These are phyloP conservation scores for Grammatotria lemairii DNA, from an alignment of 2,113 vertebrate species.

Conservation along the genomic window DNA sequence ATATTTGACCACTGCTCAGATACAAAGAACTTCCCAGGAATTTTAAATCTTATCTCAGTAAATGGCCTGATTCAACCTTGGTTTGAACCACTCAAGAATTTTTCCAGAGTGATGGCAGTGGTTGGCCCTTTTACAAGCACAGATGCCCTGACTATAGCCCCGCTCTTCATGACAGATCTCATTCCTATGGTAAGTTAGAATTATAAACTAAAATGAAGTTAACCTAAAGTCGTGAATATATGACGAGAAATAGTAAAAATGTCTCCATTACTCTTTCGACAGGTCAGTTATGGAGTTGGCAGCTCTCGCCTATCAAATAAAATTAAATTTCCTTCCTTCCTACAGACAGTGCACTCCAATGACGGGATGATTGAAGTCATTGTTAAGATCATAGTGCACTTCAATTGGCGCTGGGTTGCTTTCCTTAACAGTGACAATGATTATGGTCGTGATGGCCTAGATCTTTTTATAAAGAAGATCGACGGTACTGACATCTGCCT, in stretches of 20 bases:
- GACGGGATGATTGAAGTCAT: constrained; percentile 65
- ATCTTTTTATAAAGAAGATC: constrained; percentile 53
- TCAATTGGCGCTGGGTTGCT: constrained; percentile 79
- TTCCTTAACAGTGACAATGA: constrained; percentile 62
- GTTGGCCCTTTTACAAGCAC: constrained; percentile 67
- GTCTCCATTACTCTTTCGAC: background rate
- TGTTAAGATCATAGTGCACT: constrained; percentile 64
- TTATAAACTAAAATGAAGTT: background rate
- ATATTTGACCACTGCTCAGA: constrained; percentile 76
- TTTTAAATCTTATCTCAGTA: constrained; percentile 50
- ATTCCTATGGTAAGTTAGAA: constrained; percentile 72
- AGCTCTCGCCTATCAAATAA: constrained; percentile 58
- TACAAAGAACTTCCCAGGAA: constrained; percentile 50
- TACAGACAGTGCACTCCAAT: constrained; percentile 75
- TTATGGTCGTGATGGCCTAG: constrained; percentile 54
- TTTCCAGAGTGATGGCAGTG: background rate
- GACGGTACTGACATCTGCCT: constrained; percentile 52
- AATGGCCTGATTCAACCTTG: constrained; percentile 19
- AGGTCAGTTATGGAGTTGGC: constrained; percentile 78
- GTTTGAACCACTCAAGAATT: background rate
- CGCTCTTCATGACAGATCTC: constrained; percentile 66
- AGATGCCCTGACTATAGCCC: constrained; percentile 36
- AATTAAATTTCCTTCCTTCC: constrained; percentile 70
- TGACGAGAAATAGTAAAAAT: background rate
- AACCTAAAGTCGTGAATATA: rapidly evolving